Conservation (phyloP, 2,797 vertebrate genomes). For the Rhynchonycteris naso region DNA sequence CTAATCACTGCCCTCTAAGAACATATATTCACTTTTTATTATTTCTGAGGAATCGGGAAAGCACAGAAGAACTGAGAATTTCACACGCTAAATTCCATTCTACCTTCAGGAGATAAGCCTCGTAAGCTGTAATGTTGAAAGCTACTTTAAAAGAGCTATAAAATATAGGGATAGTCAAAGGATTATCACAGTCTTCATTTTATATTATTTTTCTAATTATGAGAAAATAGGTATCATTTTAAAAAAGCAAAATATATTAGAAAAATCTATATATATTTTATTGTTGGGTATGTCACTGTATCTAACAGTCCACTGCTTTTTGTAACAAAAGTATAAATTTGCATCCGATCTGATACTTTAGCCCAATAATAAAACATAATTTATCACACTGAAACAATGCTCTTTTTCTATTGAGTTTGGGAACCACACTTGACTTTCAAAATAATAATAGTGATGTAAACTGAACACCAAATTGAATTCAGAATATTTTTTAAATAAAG, state of each 20-base stretch:
- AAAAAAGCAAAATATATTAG: not conserved
- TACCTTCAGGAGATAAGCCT: not conserved
- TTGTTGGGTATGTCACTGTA: not conserved
- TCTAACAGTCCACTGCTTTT: not conserved
- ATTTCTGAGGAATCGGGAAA: not conserved
- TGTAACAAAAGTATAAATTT: not conserved
- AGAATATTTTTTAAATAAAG: conserved; percentile 40
- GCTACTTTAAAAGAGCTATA: conserved; percentile 1
- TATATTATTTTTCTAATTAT: not conserved
- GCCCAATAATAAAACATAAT: not conserved
- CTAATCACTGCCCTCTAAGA: not conserved
- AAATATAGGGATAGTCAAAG: not conserved
- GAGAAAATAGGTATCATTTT: conserved; percentile 32
- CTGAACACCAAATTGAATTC: conserved; percentile 30
- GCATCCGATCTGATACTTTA: not conserved
- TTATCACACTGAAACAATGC: not conserved
- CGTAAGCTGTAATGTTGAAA: not conserved
- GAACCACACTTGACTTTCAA: conserved; percentile 39
- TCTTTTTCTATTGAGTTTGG: conserved; percentile 39
- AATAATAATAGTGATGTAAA: conserved; percentile 1
- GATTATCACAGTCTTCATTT: not conserved
- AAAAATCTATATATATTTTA: conserved; percentile 8
- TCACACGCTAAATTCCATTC: not conserved
- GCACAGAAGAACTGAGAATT: not conserved
- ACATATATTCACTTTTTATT: not conserved